Conservation (phyloP, 2,797 vertebrate species). For the Pseudomugil gertrudae region DNA sequence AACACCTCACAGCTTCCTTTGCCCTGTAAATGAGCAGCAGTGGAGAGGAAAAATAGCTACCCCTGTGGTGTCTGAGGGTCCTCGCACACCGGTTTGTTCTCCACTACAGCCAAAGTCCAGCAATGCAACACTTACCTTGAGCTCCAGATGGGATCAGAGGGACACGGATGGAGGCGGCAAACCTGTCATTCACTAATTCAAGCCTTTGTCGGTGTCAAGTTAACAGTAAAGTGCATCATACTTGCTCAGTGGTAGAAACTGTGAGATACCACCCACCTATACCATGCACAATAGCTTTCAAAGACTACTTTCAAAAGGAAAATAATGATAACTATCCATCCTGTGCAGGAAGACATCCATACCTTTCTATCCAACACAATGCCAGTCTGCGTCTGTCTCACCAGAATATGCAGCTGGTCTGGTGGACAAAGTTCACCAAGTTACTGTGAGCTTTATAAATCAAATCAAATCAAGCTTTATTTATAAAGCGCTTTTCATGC, state of each 20-base stretch:
- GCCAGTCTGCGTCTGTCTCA: not conserved
- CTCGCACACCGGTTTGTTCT: constrained; percentile 15
- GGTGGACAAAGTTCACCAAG: not conserved
- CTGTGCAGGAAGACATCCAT: constrained; percentile 2
- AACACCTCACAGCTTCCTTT: constrained; percentile 47
- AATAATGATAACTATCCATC: not conserved
- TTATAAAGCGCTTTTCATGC: too few relatives aligned
- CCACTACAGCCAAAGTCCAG: constrained; percentile 16
- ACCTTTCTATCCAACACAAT: not conserved
- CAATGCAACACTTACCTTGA: constrained; percentile 35
- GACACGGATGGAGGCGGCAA: constrained; percentile 5
- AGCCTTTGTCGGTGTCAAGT: not conserved
- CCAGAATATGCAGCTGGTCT: constrained; percentile 2
- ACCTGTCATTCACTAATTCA: constrained; percentile 13
- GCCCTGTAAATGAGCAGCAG: constrained; percentile 42
- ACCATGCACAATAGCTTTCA: not conserved
- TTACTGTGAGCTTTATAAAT: too few relatives aligned
- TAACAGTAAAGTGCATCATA: not conserved
- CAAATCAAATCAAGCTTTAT: too few relatives aligned
- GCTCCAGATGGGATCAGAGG: constrained; percentile 38
- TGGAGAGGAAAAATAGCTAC: constrained; percentile 25
- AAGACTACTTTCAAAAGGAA: not conserved
- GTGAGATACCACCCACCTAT: constrained; percentile 1
- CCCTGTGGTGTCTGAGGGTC: constrained; percentile 41
- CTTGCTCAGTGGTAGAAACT: constrained; percentile 1